Conservation (phyloP, 2,113 vertebrate species). For the Podocnemis expansa region DNA sequence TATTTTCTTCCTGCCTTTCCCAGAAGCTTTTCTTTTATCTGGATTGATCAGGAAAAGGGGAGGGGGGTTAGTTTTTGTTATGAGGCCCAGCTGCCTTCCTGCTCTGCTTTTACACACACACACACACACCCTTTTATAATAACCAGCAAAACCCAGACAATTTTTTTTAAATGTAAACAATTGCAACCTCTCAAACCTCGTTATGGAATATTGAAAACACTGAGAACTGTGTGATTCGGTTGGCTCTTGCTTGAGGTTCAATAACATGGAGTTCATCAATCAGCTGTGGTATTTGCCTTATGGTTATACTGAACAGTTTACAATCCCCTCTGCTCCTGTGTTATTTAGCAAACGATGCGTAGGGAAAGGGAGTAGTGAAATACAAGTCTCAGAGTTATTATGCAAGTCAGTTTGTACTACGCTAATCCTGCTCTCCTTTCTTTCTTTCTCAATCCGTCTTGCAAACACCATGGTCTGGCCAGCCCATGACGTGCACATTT, state of each 20-base stretch:
- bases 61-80: not conserved
- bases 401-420: not conserved
- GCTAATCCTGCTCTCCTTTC: not conserved
- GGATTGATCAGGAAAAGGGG: not conserved
- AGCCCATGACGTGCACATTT: not conserved
- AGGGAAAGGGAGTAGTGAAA: not conserved
- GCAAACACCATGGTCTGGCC: not conserved
- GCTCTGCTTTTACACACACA: not conserved
- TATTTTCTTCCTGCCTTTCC: not conserved
- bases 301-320: not conserved
- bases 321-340: not conserved
- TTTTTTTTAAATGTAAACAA: not conserved
- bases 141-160: not conserved
- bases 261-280: not conserved
- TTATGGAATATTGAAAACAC: not conserved
- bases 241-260: not conserved
- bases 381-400: conserved; percentile 1
- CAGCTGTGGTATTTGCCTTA: not conserved
- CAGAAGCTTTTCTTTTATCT: not conserved
- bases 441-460: too few relatives aligned
- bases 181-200: not conserved
- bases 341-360: not conserved
- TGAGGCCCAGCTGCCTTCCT: not conserved
- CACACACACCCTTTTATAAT: not conserved
- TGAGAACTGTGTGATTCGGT: not conserved